phyloP scores from a whole-genome alignment of 2,888 invertebrate species.

The Maniola hyperantus region DNA sequence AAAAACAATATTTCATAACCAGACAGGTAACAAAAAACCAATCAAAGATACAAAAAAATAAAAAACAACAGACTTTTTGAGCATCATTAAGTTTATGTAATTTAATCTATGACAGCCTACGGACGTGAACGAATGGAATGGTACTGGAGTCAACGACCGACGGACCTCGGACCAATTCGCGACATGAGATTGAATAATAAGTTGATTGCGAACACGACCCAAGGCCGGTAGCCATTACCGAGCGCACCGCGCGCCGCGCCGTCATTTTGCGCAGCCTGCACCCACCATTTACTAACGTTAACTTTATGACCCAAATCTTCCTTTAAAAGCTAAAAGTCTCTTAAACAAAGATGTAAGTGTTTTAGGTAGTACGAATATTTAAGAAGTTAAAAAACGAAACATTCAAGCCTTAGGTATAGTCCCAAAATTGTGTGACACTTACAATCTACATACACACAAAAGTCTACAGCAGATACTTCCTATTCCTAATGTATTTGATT shows the following conservation, averaged over 20 bases:
- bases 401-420: neutral
- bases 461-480: neutral
- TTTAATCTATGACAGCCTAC: conserved; percentile 32
- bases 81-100: conserved; percentile 30
- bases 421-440: neutral
- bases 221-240: conserved; percentile 77
- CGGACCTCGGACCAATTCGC: conserved; percentile 81
- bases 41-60: conserved; percentile 1
- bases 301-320: conserved; percentile 25
- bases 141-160: conserved; percentile 67
- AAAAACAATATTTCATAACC: conserved; percentile 3
- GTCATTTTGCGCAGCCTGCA: conserved; percentile 69
- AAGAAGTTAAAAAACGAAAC: neutral
- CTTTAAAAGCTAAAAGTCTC: neutral
- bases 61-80: conserved; percentile 25
- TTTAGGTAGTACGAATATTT: neutral
- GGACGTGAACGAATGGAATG: conserved; percentile 51
- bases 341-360: neutral
- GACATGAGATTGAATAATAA: conserved; percentile 83
- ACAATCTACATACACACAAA: neutral
- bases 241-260: conserved; percentile 53
- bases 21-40: neutral
- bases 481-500: neutral
- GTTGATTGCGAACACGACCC: conserved; percentile 75
- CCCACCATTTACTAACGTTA: conserved; percentile 50